phyloP scores from a whole-genome alignment of 2,888 invertebrate species.

The Brenthis ino region DNA sequence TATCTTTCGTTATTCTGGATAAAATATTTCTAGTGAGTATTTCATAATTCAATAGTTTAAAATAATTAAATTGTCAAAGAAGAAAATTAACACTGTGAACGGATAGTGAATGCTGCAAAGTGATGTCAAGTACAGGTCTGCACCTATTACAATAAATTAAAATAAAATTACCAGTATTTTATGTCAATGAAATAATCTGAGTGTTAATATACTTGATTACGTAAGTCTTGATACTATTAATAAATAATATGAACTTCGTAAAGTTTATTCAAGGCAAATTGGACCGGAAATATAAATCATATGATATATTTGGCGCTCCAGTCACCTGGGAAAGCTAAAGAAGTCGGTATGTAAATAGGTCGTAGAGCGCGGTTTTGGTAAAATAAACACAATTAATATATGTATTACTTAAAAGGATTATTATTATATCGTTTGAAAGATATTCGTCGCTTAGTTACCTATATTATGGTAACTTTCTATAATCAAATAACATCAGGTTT shows the following conservation, averaged over 20 bases:
- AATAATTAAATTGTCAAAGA: no score
- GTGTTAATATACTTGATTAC: conserved; percentile 5
- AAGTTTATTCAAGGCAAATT: conserved; percentile 27
- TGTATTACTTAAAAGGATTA: conserved; percentile 1
- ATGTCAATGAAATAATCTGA: conserved; percentile 3
- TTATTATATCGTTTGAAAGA: neutral
- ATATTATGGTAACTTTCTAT: no score
- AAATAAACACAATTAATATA: neutral
- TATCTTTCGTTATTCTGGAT: neutral
- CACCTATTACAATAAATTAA: neutral
- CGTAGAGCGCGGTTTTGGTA: neutral
- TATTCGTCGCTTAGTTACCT: no score
- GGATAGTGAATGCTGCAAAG: no score
- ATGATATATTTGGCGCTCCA: conserved; percentile 25
- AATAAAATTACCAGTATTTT: neutral
- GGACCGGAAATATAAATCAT: conserved; percentile 30
- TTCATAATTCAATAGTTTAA: no score
- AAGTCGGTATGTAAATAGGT: conserved; percentile 28
- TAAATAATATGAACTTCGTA: conserved; percentile 21
- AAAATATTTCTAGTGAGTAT: conserved; percentile 3
- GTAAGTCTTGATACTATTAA: conserved; percentile 10
- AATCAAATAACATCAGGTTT: no score
- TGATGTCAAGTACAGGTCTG: no score
- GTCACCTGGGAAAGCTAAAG: conserved; percentile 24
- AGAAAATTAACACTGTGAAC: no score